Percentiles rank a stretch among this genome's conserved stretches.
Evolutionary conservation across 1,140 invertebrate species (phyloP).

Genomic region (Drosophila chauvacae): DNA sequence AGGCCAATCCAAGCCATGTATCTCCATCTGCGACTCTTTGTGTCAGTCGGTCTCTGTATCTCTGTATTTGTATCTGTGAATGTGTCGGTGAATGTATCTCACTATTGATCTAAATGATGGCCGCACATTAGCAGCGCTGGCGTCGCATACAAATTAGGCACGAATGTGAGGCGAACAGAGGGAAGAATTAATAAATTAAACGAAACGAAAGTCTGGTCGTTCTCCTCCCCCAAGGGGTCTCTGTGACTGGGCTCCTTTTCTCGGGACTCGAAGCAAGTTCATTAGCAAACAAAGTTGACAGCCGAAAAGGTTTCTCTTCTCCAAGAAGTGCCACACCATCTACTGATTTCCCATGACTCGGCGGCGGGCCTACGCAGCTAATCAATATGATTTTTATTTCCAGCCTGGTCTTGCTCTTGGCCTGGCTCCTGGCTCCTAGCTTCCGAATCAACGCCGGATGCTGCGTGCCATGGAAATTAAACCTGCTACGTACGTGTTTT

Average conservation of each 20-base stretch:
- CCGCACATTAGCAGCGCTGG: slow-evolving; percentile 73
- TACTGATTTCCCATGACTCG: slow-evolving; percentile 68
- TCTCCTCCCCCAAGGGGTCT: slow-evolving; percentile 11
- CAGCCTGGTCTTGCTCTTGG: slow-evolving; percentile 21
- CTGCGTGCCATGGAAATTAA: slow-evolving; percentile 76
- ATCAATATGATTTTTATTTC: slow-evolving; percentile 75
- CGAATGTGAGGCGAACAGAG: slow-evolving; percentile 31
- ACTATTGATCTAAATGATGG: slow-evolving; percentile 81
- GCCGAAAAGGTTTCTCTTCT: slow-evolving; percentile 53
- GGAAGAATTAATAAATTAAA: slow-evolving; percentile 80
- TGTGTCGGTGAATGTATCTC: slow-evolving; percentile 37
- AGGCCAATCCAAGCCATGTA: slow-evolving; percentile 34
- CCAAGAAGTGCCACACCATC: slow-evolving; percentile 31
- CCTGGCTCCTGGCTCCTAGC: slow-evolving; percentile 3
- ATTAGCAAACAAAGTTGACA: slow-evolving; percentile 82
- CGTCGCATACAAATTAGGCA: slow-evolving; percentile 77
- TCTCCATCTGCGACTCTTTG: slow-evolving; percentile 30
- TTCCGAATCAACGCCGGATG: slow-evolving; percentile 75
- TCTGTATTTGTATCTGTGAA: slow-evolving; percentile 29
- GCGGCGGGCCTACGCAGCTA: slow-evolving; percentile 43
- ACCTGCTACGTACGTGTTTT: slow-evolving; percentile 53
- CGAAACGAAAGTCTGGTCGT: slow-evolving; percentile 34
- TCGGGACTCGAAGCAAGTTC: slow-evolving; percentile 57
- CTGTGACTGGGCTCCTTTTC: slow-evolving; percentile 13
- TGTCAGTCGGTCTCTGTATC: slow-evolving; percentile 8